Conservation (phyloP, 2,113 vertebrate genomes). For the Burhinus bistriatus region DNA sequence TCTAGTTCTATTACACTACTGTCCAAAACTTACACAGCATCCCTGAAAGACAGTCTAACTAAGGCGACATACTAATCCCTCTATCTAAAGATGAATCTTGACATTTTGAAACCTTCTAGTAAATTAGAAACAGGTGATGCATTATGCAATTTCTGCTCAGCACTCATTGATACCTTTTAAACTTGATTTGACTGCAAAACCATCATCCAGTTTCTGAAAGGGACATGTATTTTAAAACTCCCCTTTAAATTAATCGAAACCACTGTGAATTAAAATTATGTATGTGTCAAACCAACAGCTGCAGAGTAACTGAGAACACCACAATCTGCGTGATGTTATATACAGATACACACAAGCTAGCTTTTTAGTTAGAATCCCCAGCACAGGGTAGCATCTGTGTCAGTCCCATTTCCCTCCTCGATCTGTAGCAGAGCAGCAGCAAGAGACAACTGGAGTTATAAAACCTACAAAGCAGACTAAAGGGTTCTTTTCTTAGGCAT, state of each 20-base stretch:
- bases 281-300: neutral
- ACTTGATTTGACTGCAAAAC: neutral
- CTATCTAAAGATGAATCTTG: neutral
- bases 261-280: accelerated
- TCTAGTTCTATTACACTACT: neutral
- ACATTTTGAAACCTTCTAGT: neutral
- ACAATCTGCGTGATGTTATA: accelerated
- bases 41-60: neutral
- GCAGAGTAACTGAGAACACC: neutral
- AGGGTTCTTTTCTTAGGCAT: neutral
- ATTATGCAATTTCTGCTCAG: neutral
- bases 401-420: neutral
- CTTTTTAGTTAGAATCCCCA: neutral
- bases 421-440: neutral
- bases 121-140: neutral
- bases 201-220: neutral
- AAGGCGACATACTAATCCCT: neutral
- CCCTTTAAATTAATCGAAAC: neutral
- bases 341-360: no score
- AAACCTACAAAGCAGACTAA: neutral
- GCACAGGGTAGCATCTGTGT: neutral
- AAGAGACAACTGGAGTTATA: neutral
- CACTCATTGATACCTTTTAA: neutral
- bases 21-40: neutral
- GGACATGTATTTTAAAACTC: neutral